These are phyloP conservation scores for Oxyscelio sp. DNA, from an alignment of 2,888 invertebrate species.

Conservation along the genomic window DNA sequence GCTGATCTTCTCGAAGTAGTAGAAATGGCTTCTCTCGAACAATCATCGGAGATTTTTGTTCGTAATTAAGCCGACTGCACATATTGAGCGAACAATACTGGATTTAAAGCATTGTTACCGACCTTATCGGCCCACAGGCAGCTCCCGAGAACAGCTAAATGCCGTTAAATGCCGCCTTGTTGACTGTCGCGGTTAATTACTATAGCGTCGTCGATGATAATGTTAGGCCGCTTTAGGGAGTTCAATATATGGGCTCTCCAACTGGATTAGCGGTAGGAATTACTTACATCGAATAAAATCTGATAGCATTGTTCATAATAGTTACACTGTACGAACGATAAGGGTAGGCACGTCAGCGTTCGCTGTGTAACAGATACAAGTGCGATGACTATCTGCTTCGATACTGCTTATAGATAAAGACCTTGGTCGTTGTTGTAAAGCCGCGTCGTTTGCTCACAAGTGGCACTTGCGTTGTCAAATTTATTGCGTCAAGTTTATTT, in stretches of 20 bases:
- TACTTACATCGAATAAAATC: slow-evolving; percentile 70
- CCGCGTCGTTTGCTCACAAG: slow-evolving; percentile 29
- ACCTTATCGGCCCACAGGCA: slow-evolving; percentile 82
- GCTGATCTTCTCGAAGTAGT: slow-evolving; percentile 63
- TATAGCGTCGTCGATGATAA: slow-evolving; percentile 71
- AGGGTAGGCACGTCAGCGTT: slow-evolving; percentile 19
- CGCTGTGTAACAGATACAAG: slow-evolving; percentile 9
- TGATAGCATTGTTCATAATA: slow-evolving; percentile 63
- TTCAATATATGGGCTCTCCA: slow-evolving; percentile 54
- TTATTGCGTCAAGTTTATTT: slow-evolving; percentile 48
- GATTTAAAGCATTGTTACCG: slow-evolving; percentile 85
- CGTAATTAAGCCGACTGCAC: slow-evolving; percentile 85
- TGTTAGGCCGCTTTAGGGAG: slow-evolving; percentile 50
- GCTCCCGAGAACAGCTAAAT: slow-evolving; percentile 76
- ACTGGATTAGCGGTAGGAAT: slow-evolving; percentile 56
- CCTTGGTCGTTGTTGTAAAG: slow-evolving; percentile 37
- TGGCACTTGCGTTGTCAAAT: slow-evolving; percentile 50
- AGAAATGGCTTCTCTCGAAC: slow-evolving; percentile 81
- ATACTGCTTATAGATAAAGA: slow-evolving; percentile 58
- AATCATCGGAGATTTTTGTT: slow-evolving; percentile 82
- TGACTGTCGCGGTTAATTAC: slow-evolving; percentile 85
- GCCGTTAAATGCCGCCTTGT: slow-evolving; percentile 86
- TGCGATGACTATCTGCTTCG: slow-evolving; percentile 17
- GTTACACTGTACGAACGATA: slow-evolving; percentile 13
- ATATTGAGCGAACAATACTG: slow-evolving; percentile 85